A percentile compares a stretch with the other conserved stretches of the same genome.
phyloP scores from a whole-genome alignment of 2,797 vertebrate species.

The Pseudochromis fuscus region DNA sequence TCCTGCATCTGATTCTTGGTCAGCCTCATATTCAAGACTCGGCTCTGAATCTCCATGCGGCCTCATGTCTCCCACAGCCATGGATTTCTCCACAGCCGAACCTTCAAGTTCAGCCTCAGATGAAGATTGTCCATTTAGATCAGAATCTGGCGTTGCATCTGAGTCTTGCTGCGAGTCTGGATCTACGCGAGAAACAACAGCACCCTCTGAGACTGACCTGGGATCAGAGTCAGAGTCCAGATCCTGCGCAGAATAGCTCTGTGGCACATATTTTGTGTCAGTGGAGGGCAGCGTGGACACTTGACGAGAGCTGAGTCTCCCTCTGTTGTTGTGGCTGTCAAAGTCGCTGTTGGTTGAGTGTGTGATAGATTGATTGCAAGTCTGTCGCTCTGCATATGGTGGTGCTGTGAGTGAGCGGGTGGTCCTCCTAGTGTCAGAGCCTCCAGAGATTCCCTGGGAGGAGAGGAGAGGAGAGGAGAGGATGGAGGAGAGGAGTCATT shows the following conservation, averaged over 20 bases:
- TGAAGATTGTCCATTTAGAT: conserved; percentile 69
- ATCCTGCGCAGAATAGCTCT: conserved; percentile 58
- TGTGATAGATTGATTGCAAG: conserved; percentile 40
- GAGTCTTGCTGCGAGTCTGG: conserved; percentile 59
- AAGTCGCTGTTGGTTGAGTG: conserved; percentile 38
- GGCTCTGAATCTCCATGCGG: conserved; percentile 69
- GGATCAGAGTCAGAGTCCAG: conserved; percentile 76
- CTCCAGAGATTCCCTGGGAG: conserved; percentile 64
- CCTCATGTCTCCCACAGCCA: conserved; percentile 28
- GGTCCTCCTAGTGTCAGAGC: conserved; percentile 51
- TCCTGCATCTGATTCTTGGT: conserved; percentile 71
- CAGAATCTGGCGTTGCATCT: conserved; percentile 64
- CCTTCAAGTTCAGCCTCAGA: conserved; percentile 75
- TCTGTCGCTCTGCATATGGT: conserved; percentile 43
- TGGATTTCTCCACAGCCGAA: conserved; percentile 54
- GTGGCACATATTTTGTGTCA: conserved; percentile 59
- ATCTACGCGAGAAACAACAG: conserved; percentile 51
- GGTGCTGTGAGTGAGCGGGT: conserved; percentile 44
- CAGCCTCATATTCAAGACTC: conserved; percentile 73
- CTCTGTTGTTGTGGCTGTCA: conserved; percentile 26
- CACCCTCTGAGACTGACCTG: conserved; percentile 67
- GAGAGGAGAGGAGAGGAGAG: background rate
- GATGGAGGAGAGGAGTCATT: background rate
- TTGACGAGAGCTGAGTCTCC: conserved; percentile 40
- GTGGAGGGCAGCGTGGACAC: conserved; percentile 25